Conservation (phyloP, 2,888 invertebrate species). For the Folsomia candida region DNA sequence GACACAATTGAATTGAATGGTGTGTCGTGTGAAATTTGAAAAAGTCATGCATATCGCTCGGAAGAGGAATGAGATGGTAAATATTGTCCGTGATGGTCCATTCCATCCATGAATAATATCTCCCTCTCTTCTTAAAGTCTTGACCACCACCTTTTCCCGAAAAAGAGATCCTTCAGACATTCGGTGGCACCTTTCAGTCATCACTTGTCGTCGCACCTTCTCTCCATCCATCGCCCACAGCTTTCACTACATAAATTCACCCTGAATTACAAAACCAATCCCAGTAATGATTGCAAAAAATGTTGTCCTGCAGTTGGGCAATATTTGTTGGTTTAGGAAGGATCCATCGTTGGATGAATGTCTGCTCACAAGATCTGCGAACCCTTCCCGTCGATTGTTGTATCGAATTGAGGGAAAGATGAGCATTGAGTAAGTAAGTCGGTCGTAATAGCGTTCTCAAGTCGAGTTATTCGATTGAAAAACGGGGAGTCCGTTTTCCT, state of each 20-base stretch:
- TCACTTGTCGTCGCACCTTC: neutral
- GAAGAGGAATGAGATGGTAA: constrained; percentile 20
- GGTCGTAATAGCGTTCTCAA: constrained; percentile 44
- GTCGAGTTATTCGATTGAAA: constrained; percentile 48
- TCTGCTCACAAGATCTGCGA: too few species aligned
- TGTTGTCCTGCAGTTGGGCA: too few species aligned
- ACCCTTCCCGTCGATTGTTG: too few species aligned
- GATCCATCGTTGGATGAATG: too few species aligned
- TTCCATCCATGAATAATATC: neutral
- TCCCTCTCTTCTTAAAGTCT: constrained; percentile 1
- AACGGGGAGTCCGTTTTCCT: constrained; percentile 40
- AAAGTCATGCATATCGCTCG: constrained; percentile 29
- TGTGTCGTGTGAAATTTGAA: constrained; percentile 14
- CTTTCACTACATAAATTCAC: neutral
- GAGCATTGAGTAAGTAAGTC: too few species aligned
- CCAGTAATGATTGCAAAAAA: too few species aligned
- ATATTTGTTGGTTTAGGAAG: too few species aligned
- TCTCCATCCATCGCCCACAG: neutral
- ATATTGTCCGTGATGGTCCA: constrained; percentile 19
- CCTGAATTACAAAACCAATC: neutral
- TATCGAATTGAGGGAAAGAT: too few species aligned
- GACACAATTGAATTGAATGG: too few species aligned
- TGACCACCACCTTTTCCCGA: constrained; percentile 11
- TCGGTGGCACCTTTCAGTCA: neutral
- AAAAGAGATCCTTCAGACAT: neutral